These are phyloP conservation scores for Drosophila mimica DNA, from an alignment of 2,888 invertebrate species.

Conservation along the genomic window DNA sequence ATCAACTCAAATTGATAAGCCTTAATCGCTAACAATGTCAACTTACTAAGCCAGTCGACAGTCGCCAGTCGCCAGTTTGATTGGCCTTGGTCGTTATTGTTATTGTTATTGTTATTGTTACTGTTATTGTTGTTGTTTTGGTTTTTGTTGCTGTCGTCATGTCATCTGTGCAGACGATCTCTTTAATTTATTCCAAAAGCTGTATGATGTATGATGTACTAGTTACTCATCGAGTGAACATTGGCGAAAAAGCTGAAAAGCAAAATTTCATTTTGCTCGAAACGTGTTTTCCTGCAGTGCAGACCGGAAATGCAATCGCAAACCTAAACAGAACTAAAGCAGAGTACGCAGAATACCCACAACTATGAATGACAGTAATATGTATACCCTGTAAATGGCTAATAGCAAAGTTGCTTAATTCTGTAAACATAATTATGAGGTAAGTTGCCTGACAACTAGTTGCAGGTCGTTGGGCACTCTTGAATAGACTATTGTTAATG, in stretches of 20 bases:
- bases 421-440: not conserved
- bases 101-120: slow-evolving; percentile 8
- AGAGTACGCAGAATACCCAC: slow-evolving; percentile 30
- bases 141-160: slow-evolving; percentile 28
- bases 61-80: slow-evolving; percentile 41
- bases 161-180: slow-evolving; percentile 45
- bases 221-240: slow-evolving; percentile 20
- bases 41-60: slow-evolving; percentile 35
- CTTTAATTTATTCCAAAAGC: slow-evolving; percentile 37
- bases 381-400: slow-evolving; percentile 11
- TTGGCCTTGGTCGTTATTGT: slow-evolving; percentile 40
- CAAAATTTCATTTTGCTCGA: slow-evolving; percentile 61
- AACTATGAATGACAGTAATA: slow-evolving; percentile 53
- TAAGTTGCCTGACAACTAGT: not conserved
- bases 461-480: not conserved
- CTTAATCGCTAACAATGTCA: slow-evolving; percentile 62
- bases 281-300: slow-evolving; percentile 70
- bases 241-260: slow-evolving; percentile 60
- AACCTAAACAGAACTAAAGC: slow-evolving; percentile 70
- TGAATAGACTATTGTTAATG: not conserved
- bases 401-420: not conserved
- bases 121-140: not conserved
- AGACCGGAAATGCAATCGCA: slow-evolving; percentile 74
- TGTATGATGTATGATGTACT: slow-evolving; percentile 10
- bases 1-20: slow-evolving; percentile 48